Conservation (phyloP, 1,140 invertebrate genomes). For the Holotrichia oblita region DNA sequence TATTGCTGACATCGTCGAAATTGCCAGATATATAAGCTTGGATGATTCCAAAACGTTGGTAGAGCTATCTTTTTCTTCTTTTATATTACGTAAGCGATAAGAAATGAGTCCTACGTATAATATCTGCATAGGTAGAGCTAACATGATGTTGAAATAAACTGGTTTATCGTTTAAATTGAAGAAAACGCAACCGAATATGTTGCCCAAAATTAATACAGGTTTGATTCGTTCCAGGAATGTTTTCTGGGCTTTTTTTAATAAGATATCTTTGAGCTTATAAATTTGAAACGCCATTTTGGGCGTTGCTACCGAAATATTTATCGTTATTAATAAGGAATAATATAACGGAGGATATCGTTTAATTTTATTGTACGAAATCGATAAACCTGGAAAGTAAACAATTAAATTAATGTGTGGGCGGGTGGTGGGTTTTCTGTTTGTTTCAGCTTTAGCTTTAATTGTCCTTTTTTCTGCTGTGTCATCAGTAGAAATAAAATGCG, state of each 20-base stretch:
- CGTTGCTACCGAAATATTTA: too few relatives aligned
- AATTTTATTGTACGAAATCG: too few relatives aligned
- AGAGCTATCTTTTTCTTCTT: neutral
- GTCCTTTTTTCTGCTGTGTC: too few relatives aligned
- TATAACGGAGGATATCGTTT: too few relatives aligned
- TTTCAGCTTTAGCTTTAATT: too few relatives aligned
- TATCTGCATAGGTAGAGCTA: neutral
- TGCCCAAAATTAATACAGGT: neutral
- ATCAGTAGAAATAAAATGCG: too few relatives aligned
- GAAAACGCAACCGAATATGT: constrained; percentile 1
- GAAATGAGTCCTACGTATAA: neutral
- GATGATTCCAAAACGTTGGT: neutral
- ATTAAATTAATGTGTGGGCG: too few relatives aligned
- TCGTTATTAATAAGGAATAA: too few relatives aligned
- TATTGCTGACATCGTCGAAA: too few relatives aligned
- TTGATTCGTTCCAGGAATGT: neutral
- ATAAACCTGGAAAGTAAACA: too few relatives aligned
- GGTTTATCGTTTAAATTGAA: neutral
- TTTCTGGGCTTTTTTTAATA: neutral
- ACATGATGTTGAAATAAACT: neutral
- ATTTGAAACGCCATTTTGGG: neutral
- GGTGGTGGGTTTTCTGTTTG: too few relatives aligned
- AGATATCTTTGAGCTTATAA: neutral
- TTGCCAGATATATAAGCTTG: neutral
- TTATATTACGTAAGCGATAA: neutral